Conservation (phyloP, 1,140 invertebrate species). For the Lepidurus arcticus region DNA sequence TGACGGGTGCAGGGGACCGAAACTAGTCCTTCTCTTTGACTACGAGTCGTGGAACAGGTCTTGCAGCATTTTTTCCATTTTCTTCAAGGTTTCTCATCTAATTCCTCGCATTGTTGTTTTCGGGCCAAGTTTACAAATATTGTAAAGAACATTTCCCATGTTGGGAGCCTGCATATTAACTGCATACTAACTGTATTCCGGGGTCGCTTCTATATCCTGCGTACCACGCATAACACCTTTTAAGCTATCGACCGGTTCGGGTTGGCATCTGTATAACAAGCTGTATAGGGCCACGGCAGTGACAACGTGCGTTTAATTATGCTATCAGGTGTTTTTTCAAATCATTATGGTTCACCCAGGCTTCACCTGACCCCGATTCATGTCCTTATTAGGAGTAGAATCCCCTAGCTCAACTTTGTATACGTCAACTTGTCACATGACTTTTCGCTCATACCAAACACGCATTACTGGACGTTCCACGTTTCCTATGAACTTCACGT, state of each 20-base stretch:
- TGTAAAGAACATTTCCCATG: too few species aligned
- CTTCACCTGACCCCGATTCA: neutral
- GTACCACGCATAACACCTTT: too few species aligned
- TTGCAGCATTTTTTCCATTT: neutral
- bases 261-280: neutral
- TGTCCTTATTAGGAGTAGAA: neutral
- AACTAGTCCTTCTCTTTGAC: neutral
- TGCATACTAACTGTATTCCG: too few species aligned
- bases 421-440: conserved; percentile 4
- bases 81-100: neutral
- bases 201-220: too few species aligned
- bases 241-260: too few species aligned
- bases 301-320: neutral
- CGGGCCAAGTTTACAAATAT: neutral
- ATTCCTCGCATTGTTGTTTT: neutral
- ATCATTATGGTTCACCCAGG: neutral
- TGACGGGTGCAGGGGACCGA: conserved; percentile 20
- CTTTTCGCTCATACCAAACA: neutral
- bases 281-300: neutral
- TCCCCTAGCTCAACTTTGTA: neutral
- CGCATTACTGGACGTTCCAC: neutral
- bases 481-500: too few species aligned
- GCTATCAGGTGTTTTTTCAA: neutral
- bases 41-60: neutral
- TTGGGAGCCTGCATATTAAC: too few species aligned